Evolutionary conservation across 2,113 vertebrate genomes (phyloP), one percentile per base, ranked within the genome.

Genomic region (Clarias batrachus): DNA sequence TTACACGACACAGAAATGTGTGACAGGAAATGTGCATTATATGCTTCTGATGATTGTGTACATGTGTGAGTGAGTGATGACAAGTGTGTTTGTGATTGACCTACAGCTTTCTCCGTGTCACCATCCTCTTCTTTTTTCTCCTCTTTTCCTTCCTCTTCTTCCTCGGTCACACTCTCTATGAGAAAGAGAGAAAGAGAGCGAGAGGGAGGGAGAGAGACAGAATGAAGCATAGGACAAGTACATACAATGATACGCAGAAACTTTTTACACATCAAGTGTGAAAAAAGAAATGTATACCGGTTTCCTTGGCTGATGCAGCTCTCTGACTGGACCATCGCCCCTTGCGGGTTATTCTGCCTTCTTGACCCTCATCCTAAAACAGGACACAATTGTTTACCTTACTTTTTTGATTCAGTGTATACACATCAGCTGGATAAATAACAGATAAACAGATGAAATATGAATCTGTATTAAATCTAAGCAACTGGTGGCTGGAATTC

Each of bases 331-430:
- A 91, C 57, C 87, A 89, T 71, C 90, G 92, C 59, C 89, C 89
- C 87, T 92, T 92, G 1, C 90, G 88, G n/a, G 91, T 87, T 83
- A 89, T 83, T 88, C 91, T 86, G 16, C 90, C 90, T 33, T 90
- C 90, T 0, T 16, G 82, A 77, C 89, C 91, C 57, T 93, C 92
- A 60, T 93, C 94, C 94, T 95, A 63, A 21, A 2, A 54, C 13
- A 37, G 8, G 8, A 71, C 12, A 77, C 74, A 54, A 33, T 5
- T 3, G 27, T 37, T 19, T 54, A 70, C 59, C 6, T 85, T 16
- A 56, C 27, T 60, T 37, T 17, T 56, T n/a, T n/a, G 23, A 76
- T 76, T 1, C 13, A 25, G 21, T 54, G 41, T 54, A 25, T 7
- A n/a, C 23, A 52, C 6, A 23, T 54, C 23, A 25, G 30, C 16